Conservation (phyloP, 2,888 invertebrate species). For the Dioctria linearis region DNA sequence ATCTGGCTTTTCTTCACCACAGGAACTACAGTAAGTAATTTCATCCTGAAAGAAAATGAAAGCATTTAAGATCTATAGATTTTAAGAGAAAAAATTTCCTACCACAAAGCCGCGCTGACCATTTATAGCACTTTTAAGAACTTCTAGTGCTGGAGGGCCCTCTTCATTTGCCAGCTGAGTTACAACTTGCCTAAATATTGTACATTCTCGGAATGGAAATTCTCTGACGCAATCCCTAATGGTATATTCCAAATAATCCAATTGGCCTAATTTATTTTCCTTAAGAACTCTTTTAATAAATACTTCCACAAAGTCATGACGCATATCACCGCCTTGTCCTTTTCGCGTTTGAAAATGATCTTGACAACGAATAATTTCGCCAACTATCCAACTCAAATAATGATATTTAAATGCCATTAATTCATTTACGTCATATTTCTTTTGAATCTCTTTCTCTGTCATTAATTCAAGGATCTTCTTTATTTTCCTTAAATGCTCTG, state of each 20-base stretch:
- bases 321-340: conserved; percentile 66
- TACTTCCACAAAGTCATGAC: conserved; percentile 79
- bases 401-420: conserved; percentile 93
- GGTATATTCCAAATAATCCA: conserved; percentile 80
- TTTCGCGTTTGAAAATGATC: conserved; percentile 77
- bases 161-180: conserved; percentile 83
- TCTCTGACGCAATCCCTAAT: conserved; percentile 89
- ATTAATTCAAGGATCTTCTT: conserved; percentile 86
- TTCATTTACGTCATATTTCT: conserved; percentile 88
- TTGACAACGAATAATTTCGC: conserved; percentile 79
- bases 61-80: not conserved
- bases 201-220: conserved; percentile 92
- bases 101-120: conserved; percentile 86
- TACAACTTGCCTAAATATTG: conserved; percentile 88
- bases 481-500: conserved; percentile 82
- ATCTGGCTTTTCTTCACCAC: conserved; percentile 89
- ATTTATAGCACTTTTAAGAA: conserved; percentile 87
- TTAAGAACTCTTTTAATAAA: conserved; percentile 84
- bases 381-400: conserved; percentile 83
- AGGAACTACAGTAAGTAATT: conserved; percentile 83
- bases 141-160: conserved; percentile 77
- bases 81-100: conserved; percentile 47
- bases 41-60: conserved; percentile 70
- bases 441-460: conserved; percentile 89
- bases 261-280: conserved; percentile 79